Evolutionary conservation across 2,113 vertebrate species (phyloP).

Genomic region (Corythoichthys intestinalis): DNA sequence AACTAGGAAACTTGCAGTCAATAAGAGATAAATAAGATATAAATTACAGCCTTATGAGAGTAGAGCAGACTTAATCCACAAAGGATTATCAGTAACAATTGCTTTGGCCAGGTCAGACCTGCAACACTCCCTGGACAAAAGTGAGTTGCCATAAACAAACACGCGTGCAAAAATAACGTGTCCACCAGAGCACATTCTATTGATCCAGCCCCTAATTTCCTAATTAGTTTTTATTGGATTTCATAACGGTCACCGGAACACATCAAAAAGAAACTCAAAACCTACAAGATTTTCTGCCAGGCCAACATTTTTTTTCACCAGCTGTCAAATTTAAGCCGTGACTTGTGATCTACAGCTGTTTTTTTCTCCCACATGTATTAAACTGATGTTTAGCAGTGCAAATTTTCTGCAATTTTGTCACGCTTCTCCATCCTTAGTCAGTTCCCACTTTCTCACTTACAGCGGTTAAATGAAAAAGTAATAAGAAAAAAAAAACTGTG

Average conservation of each 20-base stretch:
- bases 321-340: conserved; percentile 71
- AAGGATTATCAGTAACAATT: conserved; percentile 73
- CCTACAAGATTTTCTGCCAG: conserved; percentile 75
- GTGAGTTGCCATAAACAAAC: conserved; percentile 31
- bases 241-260: conserved; percentile 77
- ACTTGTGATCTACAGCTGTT: conserved; percentile 67
- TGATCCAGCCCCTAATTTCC: conserved; percentile 75
- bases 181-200: conserved; percentile 71
- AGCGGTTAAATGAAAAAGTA: conserved; percentile 42
- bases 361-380: conserved; percentile 69
- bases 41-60: conserved; percentile 68
- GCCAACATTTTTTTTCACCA: conserved; percentile 68
- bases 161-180: conserved; percentile 37
- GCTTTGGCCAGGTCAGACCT: conserved; percentile 69
- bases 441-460: conserved; percentile 52
- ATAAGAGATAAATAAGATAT: conserved; percentile 58
- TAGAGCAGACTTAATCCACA: conserved; percentile 58
- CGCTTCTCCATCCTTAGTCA: conserved; percentile 48
- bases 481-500: conserved; percentile 23
- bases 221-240: conserved; percentile 82
- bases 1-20: conserved; percentile 58
- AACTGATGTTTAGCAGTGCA: conserved; percentile 75
- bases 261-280: conserved; percentile 74
- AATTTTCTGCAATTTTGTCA: conserved; percentile 78
- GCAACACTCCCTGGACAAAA: conserved; percentile 52